These are phyloP conservation scores for Lysandra coridon DNA, from an alignment of 2,888 invertebrate genomes.

Conservation along the genomic window DNA sequence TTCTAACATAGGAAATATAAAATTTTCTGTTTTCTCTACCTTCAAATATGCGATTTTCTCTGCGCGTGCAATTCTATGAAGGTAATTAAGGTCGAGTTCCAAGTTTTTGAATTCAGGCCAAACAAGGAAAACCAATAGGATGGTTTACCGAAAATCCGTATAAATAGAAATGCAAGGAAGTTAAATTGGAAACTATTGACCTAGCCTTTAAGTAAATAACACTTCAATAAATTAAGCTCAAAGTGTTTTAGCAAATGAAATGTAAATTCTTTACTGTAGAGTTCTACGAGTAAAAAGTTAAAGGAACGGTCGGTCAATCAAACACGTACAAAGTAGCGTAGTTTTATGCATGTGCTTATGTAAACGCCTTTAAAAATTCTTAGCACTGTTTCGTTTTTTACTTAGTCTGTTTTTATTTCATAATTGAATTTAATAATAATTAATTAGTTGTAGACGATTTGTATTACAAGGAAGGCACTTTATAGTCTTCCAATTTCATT, in stretches of 20 bases:
- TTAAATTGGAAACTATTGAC: not conserved
- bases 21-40: not conserved
- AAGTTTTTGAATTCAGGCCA: conserved; percentile 11
- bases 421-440: not conserved
- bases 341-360: not conserved
- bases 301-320: too few relatives aligned
- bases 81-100: not conserved
- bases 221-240: not conserved
- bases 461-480: conserved; percentile 4
- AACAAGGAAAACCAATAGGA: conserved; percentile 7
- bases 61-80: not conserved
- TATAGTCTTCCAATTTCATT: conserved; percentile 3
- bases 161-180: conserved; percentile 17
- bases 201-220: not conserved
- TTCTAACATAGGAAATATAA: not conserved
- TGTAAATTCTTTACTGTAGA: not conserved
- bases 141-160: not conserved
- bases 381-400: not conserved
- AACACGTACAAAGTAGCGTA: not conserved
- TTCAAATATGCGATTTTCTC: conserved; percentile 1
- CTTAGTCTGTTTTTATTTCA: not conserved
- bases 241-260: not conserved
- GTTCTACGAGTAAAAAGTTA: not conserved
- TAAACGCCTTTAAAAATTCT: not conserved
- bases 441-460: not conserved